Evolutionary conservation across 2,888 invertebrate genomes (phyloP).

Genomic region (Meandrusa payeni): DNA sequence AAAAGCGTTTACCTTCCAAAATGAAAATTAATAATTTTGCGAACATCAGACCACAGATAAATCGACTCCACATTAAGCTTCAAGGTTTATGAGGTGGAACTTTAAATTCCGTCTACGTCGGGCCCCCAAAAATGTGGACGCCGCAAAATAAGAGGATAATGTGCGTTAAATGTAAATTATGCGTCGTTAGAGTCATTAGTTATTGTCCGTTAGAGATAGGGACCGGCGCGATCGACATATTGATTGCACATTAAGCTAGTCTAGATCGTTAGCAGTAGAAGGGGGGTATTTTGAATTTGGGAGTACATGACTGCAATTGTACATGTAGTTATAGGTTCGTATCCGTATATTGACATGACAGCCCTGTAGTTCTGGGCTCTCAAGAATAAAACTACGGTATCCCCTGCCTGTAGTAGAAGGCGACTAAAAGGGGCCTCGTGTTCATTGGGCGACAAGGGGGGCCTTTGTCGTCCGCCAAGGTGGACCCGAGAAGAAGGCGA

Average conservation of each 20-base stretch:
- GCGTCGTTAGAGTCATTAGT: conserved; percentile 22
- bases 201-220: conserved; percentile 18
- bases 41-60: conserved; percentile 15
- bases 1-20: conserved; percentile 2
- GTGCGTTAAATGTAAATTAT: conserved; percentile 24
- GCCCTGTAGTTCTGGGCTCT: no score
- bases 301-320: no score
- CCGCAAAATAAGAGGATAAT: conserved; percentile 23
- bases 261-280: no score
- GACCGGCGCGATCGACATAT: conserved; percentile 1
- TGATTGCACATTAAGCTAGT: conserved; percentile 8
- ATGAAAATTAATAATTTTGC: conserved; percentile 20
- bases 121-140: conserved; percentile 19
- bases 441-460: no score
- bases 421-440: no score
- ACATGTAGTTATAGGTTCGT: no score
- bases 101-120: conserved; percentile 24
- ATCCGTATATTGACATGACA: no score
- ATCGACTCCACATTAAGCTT: conserved; percentile 21
- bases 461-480: no score
- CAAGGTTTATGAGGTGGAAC: conserved; percentile 24
- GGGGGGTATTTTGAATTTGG: no score
- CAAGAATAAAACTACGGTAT: no score
- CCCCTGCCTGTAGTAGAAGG: no score
- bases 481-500: no score